phyloP scores from a whole-genome alignment of 2,888 invertebrate genomes.

The Thereva unica region DNA sequence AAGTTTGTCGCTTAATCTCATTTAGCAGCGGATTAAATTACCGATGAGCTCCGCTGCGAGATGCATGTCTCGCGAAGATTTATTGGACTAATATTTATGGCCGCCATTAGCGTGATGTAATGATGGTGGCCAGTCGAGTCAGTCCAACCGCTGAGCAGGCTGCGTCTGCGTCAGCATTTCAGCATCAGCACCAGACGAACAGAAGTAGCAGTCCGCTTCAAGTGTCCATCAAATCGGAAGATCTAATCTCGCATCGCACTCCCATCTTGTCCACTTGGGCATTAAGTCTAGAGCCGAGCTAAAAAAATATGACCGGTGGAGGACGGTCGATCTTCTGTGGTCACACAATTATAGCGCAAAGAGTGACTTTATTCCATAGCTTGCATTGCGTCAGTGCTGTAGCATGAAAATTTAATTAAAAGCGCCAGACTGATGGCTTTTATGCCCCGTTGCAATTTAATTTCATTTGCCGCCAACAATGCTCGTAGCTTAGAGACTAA shows the following conservation, averaged over 20 bases:
- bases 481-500: neutral
- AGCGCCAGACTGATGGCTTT: conserved; percentile 32
- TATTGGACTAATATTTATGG: conserved; percentile 31
- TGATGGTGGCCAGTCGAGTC: conserved; percentile 14
- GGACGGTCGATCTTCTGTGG: conserved; percentile 3
- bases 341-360: conserved; percentile 6
- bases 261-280: conserved; percentile 3
- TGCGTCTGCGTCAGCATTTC: conserved; percentile 1
- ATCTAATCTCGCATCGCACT: conserved; percentile 1
- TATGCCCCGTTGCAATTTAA: conserved; percentile 33
- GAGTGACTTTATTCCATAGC: conserved; percentile 20
- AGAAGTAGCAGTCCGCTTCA: conserved; percentile 12
- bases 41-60: conserved; percentile 3
- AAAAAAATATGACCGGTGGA: no score
- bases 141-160: neutral
- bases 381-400: conserved; percentile 6
- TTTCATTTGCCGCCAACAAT: conserved; percentile 13
- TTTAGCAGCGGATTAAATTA: conserved; percentile 22
- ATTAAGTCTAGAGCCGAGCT: no score
- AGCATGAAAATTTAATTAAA: conserved; percentile 32
- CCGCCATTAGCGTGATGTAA: conserved; percentile 23
- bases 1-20: conserved; percentile 16
- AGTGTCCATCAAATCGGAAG: conserved; percentile 27
- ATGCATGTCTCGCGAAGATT: conserved; percentile 17
- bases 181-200: neutral